Evolutionary conservation across 1,140 invertebrate species (phyloP), one percentile per base, ranked within the genome.

Genomic region (Pteromalus puparum): DNA sequence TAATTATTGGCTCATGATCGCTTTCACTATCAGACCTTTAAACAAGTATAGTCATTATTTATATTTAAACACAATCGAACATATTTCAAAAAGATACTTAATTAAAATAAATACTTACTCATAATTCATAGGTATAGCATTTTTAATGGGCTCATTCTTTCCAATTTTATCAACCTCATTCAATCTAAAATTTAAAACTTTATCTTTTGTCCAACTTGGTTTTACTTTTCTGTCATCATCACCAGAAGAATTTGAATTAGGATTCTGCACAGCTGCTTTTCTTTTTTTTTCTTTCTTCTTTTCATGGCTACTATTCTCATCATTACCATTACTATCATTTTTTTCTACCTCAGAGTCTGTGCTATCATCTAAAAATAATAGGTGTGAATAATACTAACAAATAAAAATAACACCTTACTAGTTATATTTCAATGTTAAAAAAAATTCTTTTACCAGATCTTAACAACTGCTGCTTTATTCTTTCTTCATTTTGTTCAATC

Each of bases 381-480:
- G 38, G 53, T 34, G n/a, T 73, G 0, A 72, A 82, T 46, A 65
- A 81, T 68, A 21, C 87, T 74, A 9, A 34, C 6, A 34, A 34
- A 34, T 34, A 34, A 34, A 34, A 34, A 34, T 34, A 34, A 34
- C 73, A 61, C 21, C 21, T 61, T n/a, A 0, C 3, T 7, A 21
- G 15, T 61, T 61, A 0, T n/a, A 21, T 6, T 61, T 61, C 1
- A n/a, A 87, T 24, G 90, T 87, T 10, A 48, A 73, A 80, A 15
- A 34, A 68, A 87, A 83, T 72, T 89, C 79, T 13, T 89, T 78
- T 92, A 88, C n/a, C 67, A 73, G 42, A 87, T 86, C 87, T 87
- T 79, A 75, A 18, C 73, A 84, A 65, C 1, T 73, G 2, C 34
- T 85, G 67, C 81, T 86, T 73, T 61, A 87, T 79, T 46, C 0